Base-by-base conservation (phyloP, 37 sponge, comb jelly and placozoan genomes). In the Agelas oroides region DNA sequence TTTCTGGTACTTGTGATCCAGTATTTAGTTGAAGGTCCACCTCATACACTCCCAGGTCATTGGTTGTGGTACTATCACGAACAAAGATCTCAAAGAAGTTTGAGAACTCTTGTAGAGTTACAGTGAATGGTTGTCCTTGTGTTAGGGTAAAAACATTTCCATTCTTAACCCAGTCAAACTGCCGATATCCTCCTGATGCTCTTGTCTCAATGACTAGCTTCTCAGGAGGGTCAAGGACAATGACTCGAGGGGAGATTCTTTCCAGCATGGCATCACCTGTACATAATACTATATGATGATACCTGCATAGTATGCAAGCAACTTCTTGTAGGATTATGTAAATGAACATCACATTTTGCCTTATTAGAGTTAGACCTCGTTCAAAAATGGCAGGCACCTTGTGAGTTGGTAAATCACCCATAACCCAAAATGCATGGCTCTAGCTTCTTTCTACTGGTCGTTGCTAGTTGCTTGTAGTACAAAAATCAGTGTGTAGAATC, bases 151-250 rank as follows among this genome's bases (percentile, higher is more conserved):
- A 46, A 12, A 46, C 3, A 46, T 8, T 33, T 19, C 39, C 59
- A 81, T 70, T 81, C 27, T 36, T 73, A 19, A 24, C 8, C 83
- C 83, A 83, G n/a, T 20, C 17, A 41, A 71, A 57, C 28, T 11
- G 20, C 2, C 24, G 18, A 32, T 83, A 83, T 62, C 64, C 53
- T 83, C 83, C 83, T 32, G 83, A 62, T 35, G 74, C 71, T 53
- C 41, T 34, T 38, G 73, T 53, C 20, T 83, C 83, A 39, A 83
- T 38, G 25, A 83, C 83, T 31, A 83, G 32, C 71, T 83, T 83
- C 63, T 73, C 83, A 73, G 83, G 83, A 83, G 83, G 73, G 38
- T 40, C 40, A 17, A 83, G 53, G 16, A 83, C 24, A 34, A 83
- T 83, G 65, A 27, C 31, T 18, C 1, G 21, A 20, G 73, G 83